Evolutionary conservation across 1,140 invertebrate species (phyloP), one percentile per base, ranked within the genome.

Genomic region (Nixonia krombeini): DNA sequence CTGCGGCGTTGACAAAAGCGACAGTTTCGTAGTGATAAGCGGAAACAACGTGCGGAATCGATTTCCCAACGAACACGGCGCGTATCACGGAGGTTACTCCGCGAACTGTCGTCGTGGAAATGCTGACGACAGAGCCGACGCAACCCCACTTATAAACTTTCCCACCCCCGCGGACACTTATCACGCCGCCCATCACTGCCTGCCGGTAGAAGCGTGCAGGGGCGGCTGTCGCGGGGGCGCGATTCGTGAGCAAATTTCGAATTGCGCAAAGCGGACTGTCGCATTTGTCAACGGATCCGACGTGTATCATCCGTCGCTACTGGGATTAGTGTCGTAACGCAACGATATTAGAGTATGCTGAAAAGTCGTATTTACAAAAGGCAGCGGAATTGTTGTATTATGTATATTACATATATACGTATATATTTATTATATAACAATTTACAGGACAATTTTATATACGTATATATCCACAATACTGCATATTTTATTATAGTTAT

Each of bases 61-160:
- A 55, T 63, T 49, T 58, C 55, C 50, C 46, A 57, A 49, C 37
- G 28, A 44, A 66, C 40, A 28, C 37, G 16, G 10, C 28, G 41
- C 29, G 47, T 44, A 47, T 41, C 35, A 40, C 55, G 47, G 59
- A 35, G 47, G 46, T 47, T 37, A 59, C 61, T 65, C 68, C 31
- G 63, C 68, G 33, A 23, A 26, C 35, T 41, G 59, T 33, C 55
- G 29, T 55, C 38, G 52, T 73, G 63, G 45, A 53, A 69, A 59
- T 67, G 64, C 51, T 67, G 57, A 33, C 53, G 42, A 46, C 31
- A 38, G 25, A 50, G 29, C 31, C 35, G 51, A 59, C 37, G 56
- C 58, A 52, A 57, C 49, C 58, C 75, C 75, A 82, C 81, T 79
- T 83, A 82, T 83, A 68, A 76, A 65, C 75, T 76, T 70, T 50